phyloP scores from a whole-genome alignment of 2,113 vertebrate species.

The Rhadina sibilatrix region DNA sequence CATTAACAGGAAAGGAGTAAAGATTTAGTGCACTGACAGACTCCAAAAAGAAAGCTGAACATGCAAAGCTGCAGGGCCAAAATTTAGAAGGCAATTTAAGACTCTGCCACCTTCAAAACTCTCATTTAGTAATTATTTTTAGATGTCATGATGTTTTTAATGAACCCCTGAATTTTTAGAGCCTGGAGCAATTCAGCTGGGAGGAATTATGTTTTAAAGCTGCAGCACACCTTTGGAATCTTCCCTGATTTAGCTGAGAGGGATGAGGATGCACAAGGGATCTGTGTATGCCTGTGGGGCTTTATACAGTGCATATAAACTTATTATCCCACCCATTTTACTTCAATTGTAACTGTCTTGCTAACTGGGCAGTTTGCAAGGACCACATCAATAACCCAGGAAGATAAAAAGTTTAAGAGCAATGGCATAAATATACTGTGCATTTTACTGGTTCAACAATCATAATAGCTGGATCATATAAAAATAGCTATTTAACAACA shows the following conservation, averaged over 20 bases:
- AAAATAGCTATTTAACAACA: constrained; percentile 55
- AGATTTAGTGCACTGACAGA: background rate
- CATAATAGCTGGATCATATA: background rate
- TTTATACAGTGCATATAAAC: background rate
- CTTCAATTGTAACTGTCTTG: background rate
- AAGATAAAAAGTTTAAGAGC: background rate
- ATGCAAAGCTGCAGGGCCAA: background rate
- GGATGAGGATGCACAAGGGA: background rate
- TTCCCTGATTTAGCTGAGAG: background rate
- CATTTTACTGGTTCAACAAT: background rate
- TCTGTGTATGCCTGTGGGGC: background rate
- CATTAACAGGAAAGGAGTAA: background rate
- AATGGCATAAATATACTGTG: background rate
- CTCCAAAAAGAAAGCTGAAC: background rate
- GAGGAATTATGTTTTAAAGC: background rate
- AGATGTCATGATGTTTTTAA: background rate
- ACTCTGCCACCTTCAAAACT: background rate
- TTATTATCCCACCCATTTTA: background rate
- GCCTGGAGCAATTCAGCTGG: background rate
- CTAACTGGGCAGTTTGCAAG: background rate
- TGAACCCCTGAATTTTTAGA: constrained; percentile 4
- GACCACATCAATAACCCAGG: background rate
- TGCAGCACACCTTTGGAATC: background rate
- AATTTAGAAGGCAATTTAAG: background rate
- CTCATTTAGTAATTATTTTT: background rate